A percentile compares a stretch with the other conserved stretches of the same genome.
Conservation (phyloP, 2,113 vertebrate species). For the Corythoichthys haematopterus region DNA sequence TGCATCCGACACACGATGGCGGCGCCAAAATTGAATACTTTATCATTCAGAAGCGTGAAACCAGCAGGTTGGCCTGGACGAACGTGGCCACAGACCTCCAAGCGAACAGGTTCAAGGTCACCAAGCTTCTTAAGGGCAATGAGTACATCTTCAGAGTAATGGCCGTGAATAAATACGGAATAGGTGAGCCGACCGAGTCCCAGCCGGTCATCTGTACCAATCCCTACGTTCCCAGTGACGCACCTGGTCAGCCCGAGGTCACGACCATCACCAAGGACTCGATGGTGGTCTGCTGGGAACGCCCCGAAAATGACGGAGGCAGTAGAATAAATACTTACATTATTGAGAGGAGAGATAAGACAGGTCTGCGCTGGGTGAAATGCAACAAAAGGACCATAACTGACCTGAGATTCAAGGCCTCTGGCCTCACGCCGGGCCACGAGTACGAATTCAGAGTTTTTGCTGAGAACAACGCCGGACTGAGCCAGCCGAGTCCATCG, state of each 20-base stretch:
- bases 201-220: conserved; percentile 84
- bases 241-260: conserved; percentile 89
- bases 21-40: conserved; percentile 95
- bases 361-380: conserved; percentile 96
- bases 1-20: conserved; percentile 90
- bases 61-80: conserved; percentile 95
- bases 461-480: conserved; percentile 93
- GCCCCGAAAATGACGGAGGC: conserved; percentile 92
- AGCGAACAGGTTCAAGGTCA: conserved; percentile 89
- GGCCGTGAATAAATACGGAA: conserved; percentile 97
- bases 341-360: conserved; percentile 88
- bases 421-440: conserved; percentile 88
- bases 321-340: conserved; percentile 92
- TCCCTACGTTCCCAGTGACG: conserved; percentile 87
- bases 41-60: conserved; percentile 92
- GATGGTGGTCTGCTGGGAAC: conserved; percentile 97
- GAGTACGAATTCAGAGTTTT: conserved; percentile 94
- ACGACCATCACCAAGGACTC: conserved; percentile 91
- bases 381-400: conserved; percentile 91
- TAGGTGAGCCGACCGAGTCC: conserved; percentile 91
- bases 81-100: conserved; percentile 89
- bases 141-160: conserved; percentile 97
- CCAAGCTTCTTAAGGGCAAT: conserved; percentile 93
- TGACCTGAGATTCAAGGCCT: conserved; percentile 89
- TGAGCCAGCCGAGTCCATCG: conserved; percentile 85